Evolutionary conservation across 2,797 vertebrate genomes (phyloP), one percentile per base, ranked within the genome.

Genomic region (Channa striata): DNA sequence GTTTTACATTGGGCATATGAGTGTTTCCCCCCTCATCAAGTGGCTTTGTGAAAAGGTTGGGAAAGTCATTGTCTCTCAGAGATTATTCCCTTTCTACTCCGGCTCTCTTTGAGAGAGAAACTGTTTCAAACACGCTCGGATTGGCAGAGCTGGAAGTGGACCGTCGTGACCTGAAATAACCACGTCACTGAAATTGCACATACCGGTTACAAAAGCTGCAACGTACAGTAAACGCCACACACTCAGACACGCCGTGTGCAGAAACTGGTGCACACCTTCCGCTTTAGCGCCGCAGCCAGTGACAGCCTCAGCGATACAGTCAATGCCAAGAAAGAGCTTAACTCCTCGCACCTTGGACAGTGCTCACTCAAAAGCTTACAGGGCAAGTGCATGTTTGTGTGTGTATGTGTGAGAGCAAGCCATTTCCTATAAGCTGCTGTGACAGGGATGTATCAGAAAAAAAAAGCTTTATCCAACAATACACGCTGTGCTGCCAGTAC

Each of bases 301-400:
- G 65, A 65, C 71, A 81, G 75, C 59, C 61, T 77, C 63, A 68
- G 64, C 51, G 76, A 83, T 77, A 77, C 46, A 80, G 61, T 72
- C 69, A 79, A 67, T 73, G 72, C 77, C 84, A 76, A 84, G 81
- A 88, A 86, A 85, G 85, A 89, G 83, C 85, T 77, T 67, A 77
- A 78, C 68, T 86, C 68, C 78, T 83, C 81, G 84, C 79, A 8
- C 69, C 76, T 71, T 71, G 68, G 80, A 47, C 70, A 77, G 85
- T 74, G 58, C 72, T 60, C 68, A 79, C 84, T 79, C 47, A 72
- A 74, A 71, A 82, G 72, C 82, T 89, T 78, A 43, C 40, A 46
- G 78, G 52, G 20, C 66, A 37, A 37, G 65, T 72, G 23, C 63
- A 53, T 39, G 33, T 56, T 60, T 51, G 51, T 34, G 43, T 46